phyloP scores from a whole-genome alignment of 2,797 vertebrate genomes.

The Hydrocynus forskahlii region DNA sequence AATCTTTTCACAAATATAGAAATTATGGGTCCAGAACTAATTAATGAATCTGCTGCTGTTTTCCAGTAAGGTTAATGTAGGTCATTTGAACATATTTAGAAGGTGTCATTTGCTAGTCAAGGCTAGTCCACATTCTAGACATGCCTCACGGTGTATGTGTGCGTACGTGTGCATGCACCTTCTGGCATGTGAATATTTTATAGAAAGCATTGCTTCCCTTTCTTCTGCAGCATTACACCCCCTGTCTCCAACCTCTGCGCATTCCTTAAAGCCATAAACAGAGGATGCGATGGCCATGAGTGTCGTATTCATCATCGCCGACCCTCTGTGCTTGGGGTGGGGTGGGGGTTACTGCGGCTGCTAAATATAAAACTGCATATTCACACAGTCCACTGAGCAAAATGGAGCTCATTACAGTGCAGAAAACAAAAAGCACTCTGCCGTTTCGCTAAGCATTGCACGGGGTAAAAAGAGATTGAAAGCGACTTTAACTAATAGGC shows the following conservation, averaged over 20 bases:
- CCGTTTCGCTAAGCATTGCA: constrained; percentile 36
- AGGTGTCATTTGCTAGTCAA: constrained; percentile 14
- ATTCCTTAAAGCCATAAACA: constrained; percentile 54
- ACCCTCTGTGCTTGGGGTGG: constrained; percentile 42
- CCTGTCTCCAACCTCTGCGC: constrained; percentile 20
- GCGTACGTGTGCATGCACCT: not conserved
- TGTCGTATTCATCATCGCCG: constrained; percentile 46
- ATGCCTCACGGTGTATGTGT: not conserved
- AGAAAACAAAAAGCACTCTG: constrained; percentile 51
- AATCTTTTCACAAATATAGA: not conserved
- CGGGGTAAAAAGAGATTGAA: constrained; percentile 40
- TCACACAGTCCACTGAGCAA: constrained; percentile 60
- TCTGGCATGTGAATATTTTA: constrained; percentile 37
- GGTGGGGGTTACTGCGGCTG: constrained; percentile 35
- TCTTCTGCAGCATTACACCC: constrained; percentile 29
- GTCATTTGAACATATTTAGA: not conserved
- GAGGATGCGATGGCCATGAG: constrained; percentile 55
- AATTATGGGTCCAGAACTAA: not conserved
- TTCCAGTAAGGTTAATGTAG: not conserved
- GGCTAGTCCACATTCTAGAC: constrained; percentile 29
- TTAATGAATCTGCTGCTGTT: not conserved
- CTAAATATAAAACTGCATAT: constrained; percentile 64
- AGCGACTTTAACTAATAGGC: constrained; percentile 37
- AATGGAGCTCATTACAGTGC: constrained; percentile 58
- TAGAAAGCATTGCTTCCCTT: constrained; percentile 30